These are phyloP conservation scores for Homalodisca vitripennis DNA, from an alignment of 1,140 invertebrate species.

Conservation along the genomic window DNA sequence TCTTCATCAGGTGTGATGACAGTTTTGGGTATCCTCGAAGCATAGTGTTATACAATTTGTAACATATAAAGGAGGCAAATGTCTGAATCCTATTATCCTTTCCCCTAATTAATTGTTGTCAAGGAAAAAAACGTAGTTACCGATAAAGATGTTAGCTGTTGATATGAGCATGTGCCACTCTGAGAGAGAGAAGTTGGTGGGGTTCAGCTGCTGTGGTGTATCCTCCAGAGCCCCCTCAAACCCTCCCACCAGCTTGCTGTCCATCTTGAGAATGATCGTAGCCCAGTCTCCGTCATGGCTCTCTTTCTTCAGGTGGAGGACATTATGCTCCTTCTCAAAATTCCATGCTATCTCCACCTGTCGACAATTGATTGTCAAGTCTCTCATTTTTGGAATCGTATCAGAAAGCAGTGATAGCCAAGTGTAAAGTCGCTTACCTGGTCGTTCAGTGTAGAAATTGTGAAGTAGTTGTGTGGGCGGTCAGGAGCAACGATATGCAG, in stretches of 20 bases:
- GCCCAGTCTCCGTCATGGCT: constrained; percentile 66
- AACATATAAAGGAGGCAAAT: no score
- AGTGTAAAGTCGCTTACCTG: constrained; percentile 52
- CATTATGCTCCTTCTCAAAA: constrained; percentile 34
- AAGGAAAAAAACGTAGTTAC: no score
- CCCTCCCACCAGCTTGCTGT: constrained; percentile 56
- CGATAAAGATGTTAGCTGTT: constrained; percentile 49
- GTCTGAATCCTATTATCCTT: no score
- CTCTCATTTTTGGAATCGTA: no score
- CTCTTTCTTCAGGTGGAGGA: constrained; percentile 56
- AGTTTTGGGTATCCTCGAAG: no score
- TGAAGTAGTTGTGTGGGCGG: constrained; percentile 55
- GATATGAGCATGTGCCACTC: constrained; percentile 58
- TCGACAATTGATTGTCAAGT: neutral
- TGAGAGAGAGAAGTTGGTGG: constrained; percentile 52
- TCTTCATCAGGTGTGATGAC: no score
- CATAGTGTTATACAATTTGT: no score
- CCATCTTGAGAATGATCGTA: constrained; percentile 57
- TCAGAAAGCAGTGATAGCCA: no score
- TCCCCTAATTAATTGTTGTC: no score
- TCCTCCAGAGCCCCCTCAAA: constrained; percentile 49
- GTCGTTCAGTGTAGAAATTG: constrained; percentile 67
- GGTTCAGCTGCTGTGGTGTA: constrained; percentile 48
- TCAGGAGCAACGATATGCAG: constrained; percentile 56
- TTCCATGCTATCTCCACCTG: constrained; percentile 41